A percentile compares a stretch with the other conserved stretches of the same genome.
Conservation (phyloP, 2,113 vertebrate genomes). For the Scalopus aquaticus region DNA sequence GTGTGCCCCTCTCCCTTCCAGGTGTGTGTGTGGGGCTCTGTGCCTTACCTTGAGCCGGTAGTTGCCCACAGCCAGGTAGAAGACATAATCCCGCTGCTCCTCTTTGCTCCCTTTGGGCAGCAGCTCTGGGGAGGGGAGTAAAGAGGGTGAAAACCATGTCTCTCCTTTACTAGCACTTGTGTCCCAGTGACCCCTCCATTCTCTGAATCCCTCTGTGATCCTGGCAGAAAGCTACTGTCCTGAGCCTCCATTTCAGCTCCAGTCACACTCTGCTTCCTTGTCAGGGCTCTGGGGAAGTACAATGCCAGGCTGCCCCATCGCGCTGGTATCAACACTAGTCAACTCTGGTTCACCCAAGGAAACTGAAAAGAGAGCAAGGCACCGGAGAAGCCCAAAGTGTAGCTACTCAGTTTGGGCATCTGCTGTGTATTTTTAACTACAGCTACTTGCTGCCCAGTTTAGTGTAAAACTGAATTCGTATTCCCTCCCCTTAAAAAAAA, state of each 20-base stretch:
- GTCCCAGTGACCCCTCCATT: background rate
- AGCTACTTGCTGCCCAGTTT: background rate
- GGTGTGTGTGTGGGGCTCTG: background rate
- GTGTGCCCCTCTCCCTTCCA: background rate
- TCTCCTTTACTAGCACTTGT: background rate
- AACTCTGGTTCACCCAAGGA: background rate
- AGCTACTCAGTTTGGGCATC: background rate
- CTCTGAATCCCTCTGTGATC: background rate
- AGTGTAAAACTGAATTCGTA: background rate
- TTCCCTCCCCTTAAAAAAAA: background rate
- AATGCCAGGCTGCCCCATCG: background rate
- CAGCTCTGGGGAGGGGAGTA: slow-evolving; percentile 83
- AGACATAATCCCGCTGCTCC: slow-evolving; percentile 92
- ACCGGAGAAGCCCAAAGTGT: background rate
- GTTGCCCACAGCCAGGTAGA: slow-evolving; percentile 92
- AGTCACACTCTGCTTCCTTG: background rate
- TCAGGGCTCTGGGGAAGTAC: background rate
- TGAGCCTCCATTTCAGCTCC: background rate
- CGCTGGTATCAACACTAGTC: background rate
- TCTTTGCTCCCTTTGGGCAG: slow-evolving; percentile 90
- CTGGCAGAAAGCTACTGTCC: background rate
- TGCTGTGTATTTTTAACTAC: background rate
- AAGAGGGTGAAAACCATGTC: background rate
- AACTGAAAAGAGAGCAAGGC: background rate
- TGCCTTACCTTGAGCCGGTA: slow-evolving; percentile 91